Percentiles rank a stretch among this genome's conserved stretches.
phyloP scores from a whole-genome alignment of 92 coral and sea anemone genomes.

The Blastomussa wellsi region DNA sequence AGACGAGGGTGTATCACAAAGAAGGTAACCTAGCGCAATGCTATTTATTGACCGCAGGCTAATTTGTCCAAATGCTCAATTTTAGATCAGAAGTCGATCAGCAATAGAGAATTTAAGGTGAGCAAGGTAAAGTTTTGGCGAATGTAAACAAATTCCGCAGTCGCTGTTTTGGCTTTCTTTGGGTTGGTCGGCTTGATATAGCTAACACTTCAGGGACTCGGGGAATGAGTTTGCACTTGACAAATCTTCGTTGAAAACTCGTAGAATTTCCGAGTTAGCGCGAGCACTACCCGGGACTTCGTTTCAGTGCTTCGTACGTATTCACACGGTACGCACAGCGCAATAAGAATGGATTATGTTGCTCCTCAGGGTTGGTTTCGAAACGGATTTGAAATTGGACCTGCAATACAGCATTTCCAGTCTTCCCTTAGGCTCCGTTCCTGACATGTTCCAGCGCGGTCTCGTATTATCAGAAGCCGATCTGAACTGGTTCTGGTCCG shows the following conservation, averaged over 20 bases:
- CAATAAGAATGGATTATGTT: too few relatives aligned
- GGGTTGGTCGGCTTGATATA: background rate
- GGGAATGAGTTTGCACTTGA: background rate
- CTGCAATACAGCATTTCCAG: too few relatives aligned
- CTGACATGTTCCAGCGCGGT: too few relatives aligned
- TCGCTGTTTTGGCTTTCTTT: background rate
- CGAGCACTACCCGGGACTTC: too few relatives aligned
- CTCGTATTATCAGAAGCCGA: too few relatives aligned
- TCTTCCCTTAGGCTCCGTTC: too few relatives aligned
- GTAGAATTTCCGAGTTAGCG: too few relatives aligned
- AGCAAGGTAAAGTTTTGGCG: background rate
- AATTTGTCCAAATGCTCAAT: background rate
- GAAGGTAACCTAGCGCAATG: constrained; percentile 27
- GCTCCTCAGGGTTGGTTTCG: too few relatives aligned
- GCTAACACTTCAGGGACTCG: background rate
- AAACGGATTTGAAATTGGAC: too few relatives aligned
- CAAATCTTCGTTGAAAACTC: background rate
- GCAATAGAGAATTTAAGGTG: background rate
- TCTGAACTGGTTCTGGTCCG: too few relatives aligned
- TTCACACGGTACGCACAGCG: too few relatives aligned
- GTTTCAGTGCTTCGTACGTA: too few relatives aligned
- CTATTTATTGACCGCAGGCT: background rate
- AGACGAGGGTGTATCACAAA: constrained; percentile 63
- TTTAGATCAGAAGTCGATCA: background rate
- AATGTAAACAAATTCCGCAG: background rate